Evolutionary conservation across 2,888 invertebrate genomes (phyloP), one percentile per base, ranked within the genome.

Genomic region (Tortrix viridana): DNA sequence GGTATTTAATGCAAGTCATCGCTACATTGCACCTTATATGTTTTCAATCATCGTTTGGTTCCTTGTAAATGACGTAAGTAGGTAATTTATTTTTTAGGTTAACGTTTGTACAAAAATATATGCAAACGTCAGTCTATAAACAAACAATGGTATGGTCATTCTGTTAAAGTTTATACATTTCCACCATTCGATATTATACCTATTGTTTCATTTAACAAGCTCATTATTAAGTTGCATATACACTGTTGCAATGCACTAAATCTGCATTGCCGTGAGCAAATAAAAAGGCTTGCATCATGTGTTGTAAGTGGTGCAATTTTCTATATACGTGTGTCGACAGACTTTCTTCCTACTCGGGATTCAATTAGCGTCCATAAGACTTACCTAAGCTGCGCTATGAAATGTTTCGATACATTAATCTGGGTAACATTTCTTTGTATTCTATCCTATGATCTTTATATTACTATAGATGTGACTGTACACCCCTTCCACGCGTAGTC

Each of bases 241-340:
- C 20, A 44, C 41, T 22, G 59, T 54, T 64, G 43, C 64, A 54
- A 48, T 59, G 54, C 60, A 65, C 26, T 60, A 56, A 61, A 61
- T 61, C 49, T 56, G 61, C 61, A 56, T 50, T 61, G 56, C 61
- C 37, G 37, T 44, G 50, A 50, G 61, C 61, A 61, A 61, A 61
- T 61, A 61, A 61, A 61, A 61, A 61, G 61, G 56, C 61, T 61
- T 61, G 50, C 61, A 50, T 56, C 61, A 61, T n/a, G 32, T 26
- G 19, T 16, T 19, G 44, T 37, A 37, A 55, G 43, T 37, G 37
- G 23, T 55, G 49, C 37, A 37, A 50, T 61, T 56, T 61, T 56
- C 61, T 55, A 56, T 61, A 49, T 49, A 50, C 50, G 53, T 53
- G 18, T 58, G 47, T 18, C 41, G 52, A 48, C 38, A 23, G 62